Percentiles rank a stretch among this genome's conserved stretches.
These are phyloP conservation scores for Ametastegia equiseti DNA, from an alignment of 2,888 invertebrate genomes.

Conservation along the genomic window DNA sequence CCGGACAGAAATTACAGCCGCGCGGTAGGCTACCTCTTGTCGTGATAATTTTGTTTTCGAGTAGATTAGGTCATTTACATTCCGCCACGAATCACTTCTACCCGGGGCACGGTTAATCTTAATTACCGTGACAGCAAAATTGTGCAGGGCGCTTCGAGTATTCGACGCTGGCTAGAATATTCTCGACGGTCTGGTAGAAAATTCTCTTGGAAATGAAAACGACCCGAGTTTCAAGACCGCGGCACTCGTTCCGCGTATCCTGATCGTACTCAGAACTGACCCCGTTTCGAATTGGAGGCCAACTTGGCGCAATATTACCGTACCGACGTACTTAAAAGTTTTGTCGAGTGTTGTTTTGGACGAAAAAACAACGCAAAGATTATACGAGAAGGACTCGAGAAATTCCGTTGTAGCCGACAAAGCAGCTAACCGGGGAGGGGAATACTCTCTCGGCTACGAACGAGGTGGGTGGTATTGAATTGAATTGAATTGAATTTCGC, in stretches of 20 bases:
- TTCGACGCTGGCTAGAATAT: not conserved
- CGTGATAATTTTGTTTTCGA: not conserved
- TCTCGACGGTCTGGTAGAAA: not conserved
- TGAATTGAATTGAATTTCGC: slow-evolving; percentile 13
- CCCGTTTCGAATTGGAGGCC: not conserved
- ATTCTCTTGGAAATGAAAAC: slow-evolving; percentile 1
- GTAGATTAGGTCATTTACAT: not conserved
- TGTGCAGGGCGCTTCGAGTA: not conserved
- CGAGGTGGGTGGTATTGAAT: slow-evolving; percentile 11
- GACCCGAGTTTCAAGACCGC: not conserved
- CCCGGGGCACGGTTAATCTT: not conserved
- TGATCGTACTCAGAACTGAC: not conserved
- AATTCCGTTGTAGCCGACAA: not conserved
- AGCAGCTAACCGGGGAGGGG: not conserved
- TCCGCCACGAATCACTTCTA: not conserved
- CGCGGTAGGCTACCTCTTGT: too few species aligned
- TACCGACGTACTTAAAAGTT: slow-evolving; percentile 6
- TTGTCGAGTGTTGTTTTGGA: not conserved
- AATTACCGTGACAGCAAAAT: not conserved
- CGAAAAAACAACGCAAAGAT: not conserved
- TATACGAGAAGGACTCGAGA: not conserved
- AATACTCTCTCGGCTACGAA: not conserved
- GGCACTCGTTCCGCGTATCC: not conserved
- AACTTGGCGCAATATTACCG: not conserved
- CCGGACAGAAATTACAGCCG: too few species aligned